phyloP scores from a whole-genome alignment of 1,140 invertebrate genomes.

The Pseudobourletiella spinata region DNA sequence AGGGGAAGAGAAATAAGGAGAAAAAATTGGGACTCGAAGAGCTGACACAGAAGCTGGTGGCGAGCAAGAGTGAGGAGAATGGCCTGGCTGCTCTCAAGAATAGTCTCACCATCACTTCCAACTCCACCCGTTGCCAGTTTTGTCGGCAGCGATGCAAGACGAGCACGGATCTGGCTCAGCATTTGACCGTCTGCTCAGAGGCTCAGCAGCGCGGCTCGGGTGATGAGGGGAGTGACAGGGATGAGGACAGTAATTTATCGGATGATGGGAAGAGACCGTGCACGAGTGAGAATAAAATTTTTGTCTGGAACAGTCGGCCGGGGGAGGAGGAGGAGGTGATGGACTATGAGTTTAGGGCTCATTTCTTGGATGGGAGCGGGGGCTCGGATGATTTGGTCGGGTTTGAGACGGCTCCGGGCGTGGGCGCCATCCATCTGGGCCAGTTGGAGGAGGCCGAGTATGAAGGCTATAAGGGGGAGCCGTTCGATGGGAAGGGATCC shows the following conservation, averaged over 20 bases:
- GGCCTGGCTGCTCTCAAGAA: conserved; percentile 23
- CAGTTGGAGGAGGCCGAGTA: conserved; percentile 22
- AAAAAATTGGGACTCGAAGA: conserved; percentile 8
- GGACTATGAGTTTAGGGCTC: conserved; percentile 41
- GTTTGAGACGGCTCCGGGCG: conserved; percentile 47
- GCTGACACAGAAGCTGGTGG: conserved; percentile 19
- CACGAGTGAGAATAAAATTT: conserved; percentile 14
- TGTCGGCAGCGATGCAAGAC: conserved; percentile 76
- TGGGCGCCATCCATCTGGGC: conserved; percentile 42
- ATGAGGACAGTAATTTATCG: conserved; percentile 38
- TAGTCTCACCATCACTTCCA: conserved; percentile 21
- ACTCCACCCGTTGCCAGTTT: conserved; percentile 67
- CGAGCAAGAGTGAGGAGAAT: conserved; percentile 4
- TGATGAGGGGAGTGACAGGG: conserved; percentile 36
- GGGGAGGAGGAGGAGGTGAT: conserved; percentile 29
- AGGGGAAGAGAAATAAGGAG: conserved; percentile 2
- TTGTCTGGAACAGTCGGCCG: conserved; percentile 17
- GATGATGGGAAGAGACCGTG: conserved; percentile 39
- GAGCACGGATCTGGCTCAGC: conserved; percentile 60
- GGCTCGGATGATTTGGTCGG: conserved; percentile 39
- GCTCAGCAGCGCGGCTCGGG: conserved; percentile 37
- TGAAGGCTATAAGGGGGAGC: conserved; percentile 8
- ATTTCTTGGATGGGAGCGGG: conserved; percentile 52
- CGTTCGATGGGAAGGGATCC: neutral
- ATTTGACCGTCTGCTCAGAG: conserved; percentile 57